Conservation (phyloP, 2,113 vertebrate species). For the Perca flavescens region DNA sequence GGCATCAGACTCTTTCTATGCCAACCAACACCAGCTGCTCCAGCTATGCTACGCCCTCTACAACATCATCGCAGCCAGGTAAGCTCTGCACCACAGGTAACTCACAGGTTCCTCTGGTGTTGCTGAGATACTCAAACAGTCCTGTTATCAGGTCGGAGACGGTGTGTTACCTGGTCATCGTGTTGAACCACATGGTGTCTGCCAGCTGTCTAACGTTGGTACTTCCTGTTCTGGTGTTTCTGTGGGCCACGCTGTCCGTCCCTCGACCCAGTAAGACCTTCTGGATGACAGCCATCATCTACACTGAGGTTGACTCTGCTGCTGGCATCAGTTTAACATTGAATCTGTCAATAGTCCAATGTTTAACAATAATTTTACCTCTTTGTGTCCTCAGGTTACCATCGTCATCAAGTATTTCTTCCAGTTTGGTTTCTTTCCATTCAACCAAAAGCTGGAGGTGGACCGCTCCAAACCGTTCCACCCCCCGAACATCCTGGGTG, state of each 20-base stretch:
- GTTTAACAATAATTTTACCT: neutral
- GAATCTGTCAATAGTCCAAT: neutral
- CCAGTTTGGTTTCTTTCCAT: slow-evolving; percentile 96
- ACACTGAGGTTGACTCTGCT: slow-evolving; percentile 88
- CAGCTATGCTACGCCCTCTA: slow-evolving; percentile 92
- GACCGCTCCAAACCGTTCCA: slow-evolving; percentile 90
- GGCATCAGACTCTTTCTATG: slow-evolving; percentile 90
- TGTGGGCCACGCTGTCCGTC: slow-evolving; percentile 95
- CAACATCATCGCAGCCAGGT: slow-evolving; percentile 90
- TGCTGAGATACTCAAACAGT: neutral
- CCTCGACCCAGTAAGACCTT: slow-evolving; percentile 94
- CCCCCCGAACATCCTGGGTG: slow-evolving; percentile 93
- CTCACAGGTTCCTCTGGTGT: neutral
- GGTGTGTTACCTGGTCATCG: slow-evolving; percentile 95
- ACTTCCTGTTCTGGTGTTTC: slow-evolving; percentile 93
- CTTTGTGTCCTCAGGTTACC: slow-evolving; percentile 84
- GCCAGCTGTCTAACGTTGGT: slow-evolving; percentile 92
- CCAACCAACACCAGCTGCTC: slow-evolving; percentile 89
- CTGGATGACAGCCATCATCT: slow-evolving; percentile 97
- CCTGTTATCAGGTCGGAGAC: slow-evolving; percentile 86
- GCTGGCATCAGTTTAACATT: too few relatives aligned
- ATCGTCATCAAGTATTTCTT: slow-evolving; percentile 98
- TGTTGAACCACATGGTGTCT: slow-evolving; percentile 95
- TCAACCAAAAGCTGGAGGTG: slow-evolving; percentile 89
- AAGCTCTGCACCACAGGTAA: slow-evolving; percentile 78